Evolutionary conservation across 2,888 invertebrate species (phyloP).

Genomic region (Antheraea assamensis): DNA sequence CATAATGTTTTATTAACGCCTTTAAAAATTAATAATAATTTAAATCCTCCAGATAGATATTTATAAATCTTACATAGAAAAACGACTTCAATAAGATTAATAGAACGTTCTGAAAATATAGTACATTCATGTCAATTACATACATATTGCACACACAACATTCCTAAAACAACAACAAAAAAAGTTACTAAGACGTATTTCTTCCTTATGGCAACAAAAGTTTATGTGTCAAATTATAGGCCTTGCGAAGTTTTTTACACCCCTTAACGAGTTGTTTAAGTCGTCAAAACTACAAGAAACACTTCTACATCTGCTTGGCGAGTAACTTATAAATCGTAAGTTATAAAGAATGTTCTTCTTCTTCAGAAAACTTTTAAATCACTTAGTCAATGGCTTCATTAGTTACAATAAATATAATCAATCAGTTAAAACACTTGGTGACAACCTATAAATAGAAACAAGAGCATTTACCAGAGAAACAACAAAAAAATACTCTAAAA

Average conservation of each 20-base stretch:
- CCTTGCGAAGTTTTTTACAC: conserved; percentile 43
- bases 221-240: conserved; percentile 52
- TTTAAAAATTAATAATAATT: neutral
- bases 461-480: too few relatives aligned
- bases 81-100: neutral
- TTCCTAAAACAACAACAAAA: neutral
- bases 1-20: neutral
- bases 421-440: neutral
- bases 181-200: conserved; percentile 35
- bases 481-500: too few relatives aligned
- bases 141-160: neutral
- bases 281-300: conserved; percentile 45
- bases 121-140: neutral
- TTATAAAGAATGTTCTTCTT: neutral
- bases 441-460: too few relatives aligned
- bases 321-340: neutral
- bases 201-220: conserved; percentile 45
- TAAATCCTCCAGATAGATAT: neutral
- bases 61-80: neutral
- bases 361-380: neutral
- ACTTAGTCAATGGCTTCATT: neutral
- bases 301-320: conserved; percentile 28
- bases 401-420: neutral
- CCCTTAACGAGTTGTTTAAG: conserved; percentile 51
- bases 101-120: neutral